Evolutionary conservation across 2,797 vertebrate species (phyloP).

Genomic region (Zalophus californianus): DNA sequence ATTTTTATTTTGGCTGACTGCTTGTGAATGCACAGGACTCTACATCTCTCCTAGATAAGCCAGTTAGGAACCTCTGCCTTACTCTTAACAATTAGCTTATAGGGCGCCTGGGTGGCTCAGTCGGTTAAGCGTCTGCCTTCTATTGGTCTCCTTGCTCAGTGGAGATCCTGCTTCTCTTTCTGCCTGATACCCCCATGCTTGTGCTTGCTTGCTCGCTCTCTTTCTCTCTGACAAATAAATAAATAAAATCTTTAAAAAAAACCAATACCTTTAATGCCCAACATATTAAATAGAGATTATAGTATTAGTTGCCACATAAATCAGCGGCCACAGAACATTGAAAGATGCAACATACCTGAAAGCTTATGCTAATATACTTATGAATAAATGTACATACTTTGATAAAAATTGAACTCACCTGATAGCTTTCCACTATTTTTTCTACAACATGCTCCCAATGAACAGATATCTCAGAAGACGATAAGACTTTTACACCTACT

Average conservation of each 20-base stretch:
- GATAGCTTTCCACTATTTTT: conserved; percentile 93
- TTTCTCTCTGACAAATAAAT: no score
- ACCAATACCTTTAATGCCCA: neutral
- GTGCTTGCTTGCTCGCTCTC: no score
- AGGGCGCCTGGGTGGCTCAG: no score
- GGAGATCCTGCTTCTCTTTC: no score
- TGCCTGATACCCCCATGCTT: no score
- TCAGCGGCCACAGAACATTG: neutral
- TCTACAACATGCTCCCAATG: conserved; percentile 92
- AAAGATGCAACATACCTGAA: conserved; percentile 16
- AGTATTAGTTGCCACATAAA: neutral
- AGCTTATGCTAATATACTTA: neutral
- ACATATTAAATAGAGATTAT: neutral
- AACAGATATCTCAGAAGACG: conserved; percentile 93
- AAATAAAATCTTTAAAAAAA: no score
- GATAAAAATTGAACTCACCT: conserved; percentile 88
- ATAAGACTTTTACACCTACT: conserved; percentile 90
- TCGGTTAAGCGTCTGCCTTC: no score
- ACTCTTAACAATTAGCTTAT: neutral
- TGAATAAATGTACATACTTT: neutral
- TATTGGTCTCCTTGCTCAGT: no score
- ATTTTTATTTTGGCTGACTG: neutral
- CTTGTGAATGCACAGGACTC: neutral
- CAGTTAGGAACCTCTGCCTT: neutral
- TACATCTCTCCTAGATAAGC: neutral